Evolutionary conservation across 2,113 vertebrate species (phyloP).

Genomic region (Struthio camelus): DNA sequence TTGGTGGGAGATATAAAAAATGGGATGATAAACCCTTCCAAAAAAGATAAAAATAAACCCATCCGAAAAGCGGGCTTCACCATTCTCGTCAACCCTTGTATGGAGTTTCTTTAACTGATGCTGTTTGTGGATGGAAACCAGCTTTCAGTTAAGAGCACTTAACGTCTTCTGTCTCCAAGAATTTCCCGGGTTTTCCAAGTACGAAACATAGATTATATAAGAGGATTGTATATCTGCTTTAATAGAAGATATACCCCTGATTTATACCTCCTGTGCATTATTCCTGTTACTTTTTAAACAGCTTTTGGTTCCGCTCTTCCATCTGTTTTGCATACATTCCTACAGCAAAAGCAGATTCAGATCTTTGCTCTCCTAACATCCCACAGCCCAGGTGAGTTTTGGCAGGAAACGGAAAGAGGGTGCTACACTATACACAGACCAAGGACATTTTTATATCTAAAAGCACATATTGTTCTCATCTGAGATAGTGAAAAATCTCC

Average conservation of each 20-base stretch:
- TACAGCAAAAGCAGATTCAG: background rate
- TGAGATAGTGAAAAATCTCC: background rate
- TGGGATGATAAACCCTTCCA: background rate
- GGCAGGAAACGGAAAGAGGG: background rate
- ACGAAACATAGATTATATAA: background rate
- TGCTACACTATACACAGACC: background rate
- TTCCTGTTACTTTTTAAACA: background rate
- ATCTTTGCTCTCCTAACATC: background rate
- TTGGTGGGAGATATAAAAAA: slow-evolving; percentile 37
- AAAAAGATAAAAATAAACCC: slow-evolving; percentile 59
- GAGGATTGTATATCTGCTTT: background rate
- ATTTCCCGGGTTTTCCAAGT: background rate
- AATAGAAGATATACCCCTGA: background rate
- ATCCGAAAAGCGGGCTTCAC: slow-evolving; percentile 26
- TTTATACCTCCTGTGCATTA: background rate
- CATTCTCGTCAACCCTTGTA: slow-evolving; percentile 18
- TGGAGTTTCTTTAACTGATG: background rate
- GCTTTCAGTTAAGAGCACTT: background rate
- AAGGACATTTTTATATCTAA: background rate
- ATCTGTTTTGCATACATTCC: background rate
- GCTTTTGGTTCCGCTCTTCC: background rate
- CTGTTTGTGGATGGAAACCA: background rate
- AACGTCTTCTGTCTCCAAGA: background rate
- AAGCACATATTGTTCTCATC: background rate
- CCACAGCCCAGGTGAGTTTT: rapidly evolving